Evolutionary conservation across 2,113 vertebrate genomes (phyloP), one percentile per base, ranked within the genome.

Genomic region (Periophthalmus modestus): DNA sequence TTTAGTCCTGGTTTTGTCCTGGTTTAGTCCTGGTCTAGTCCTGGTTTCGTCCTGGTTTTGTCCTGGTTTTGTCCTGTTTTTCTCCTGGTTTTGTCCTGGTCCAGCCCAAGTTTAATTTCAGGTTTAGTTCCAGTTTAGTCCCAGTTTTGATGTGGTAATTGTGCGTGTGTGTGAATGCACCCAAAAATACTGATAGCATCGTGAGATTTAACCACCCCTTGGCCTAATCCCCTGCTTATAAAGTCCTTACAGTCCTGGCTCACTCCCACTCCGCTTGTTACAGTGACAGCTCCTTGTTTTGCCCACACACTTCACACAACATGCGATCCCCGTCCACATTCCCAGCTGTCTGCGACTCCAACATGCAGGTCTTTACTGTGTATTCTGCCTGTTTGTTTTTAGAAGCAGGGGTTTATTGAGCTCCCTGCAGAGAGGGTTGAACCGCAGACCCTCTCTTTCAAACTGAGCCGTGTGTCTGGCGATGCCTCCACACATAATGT

Each of bases 331-430:
- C 24, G 19, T 67, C 66, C 66, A 67, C 43, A 47, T 67, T 65
- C 62, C 62, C 62, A 48, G 66, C 46, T 48, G 39, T 15, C 39
- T 24, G 21, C 7, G 43, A 14, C 65, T 21, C 3, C 21, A 16
- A 66, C 65, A 23, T 66, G 36, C 59, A 62, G 59, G 13, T 43
- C 46, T 47, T 47, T 21, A 67, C 39, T 63, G 21, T 57, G 58
- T 50, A 69, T 69, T 85, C 82, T 71, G 68, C 72, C 79, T 84
- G 71, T 84, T 85, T 85, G 81, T 82, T 78, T 75, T 77, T 5
- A 78, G 23, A 75, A 75, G 23, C 72, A 13, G 69, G 70, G 79
- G 68, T 78, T 84, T 84, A 85, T 87, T 70, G 58, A 46, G 66
- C 59, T 55, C 59, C 80, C 78, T 0, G 74, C 82, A 46, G 83